A percentile compares a stretch with the other conserved stretches of the same genome.
These are phyloP conservation scores for Peromyscus eremicus DNA, from an alignment of 2,797 vertebrate species.

Conservation along the genomic window DNA sequence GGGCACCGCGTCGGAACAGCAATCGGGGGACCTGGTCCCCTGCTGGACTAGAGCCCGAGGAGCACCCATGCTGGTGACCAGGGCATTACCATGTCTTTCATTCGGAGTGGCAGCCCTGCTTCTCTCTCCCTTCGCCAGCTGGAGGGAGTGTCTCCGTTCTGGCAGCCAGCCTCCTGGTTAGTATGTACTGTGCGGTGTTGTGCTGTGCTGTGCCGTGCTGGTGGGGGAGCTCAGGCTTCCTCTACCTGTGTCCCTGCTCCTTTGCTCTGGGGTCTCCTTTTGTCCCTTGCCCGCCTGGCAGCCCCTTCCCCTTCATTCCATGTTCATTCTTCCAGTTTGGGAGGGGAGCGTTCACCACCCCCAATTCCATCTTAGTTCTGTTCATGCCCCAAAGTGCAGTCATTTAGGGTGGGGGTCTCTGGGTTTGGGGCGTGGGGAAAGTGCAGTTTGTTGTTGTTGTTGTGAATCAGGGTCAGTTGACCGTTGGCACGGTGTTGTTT, in stretches of 20 bases:
- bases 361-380: not conserved
- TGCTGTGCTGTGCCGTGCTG: not conserved
- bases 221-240: not conserved
- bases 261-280: not conserved
- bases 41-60: not conserved
- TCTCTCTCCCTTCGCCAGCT: not conserved
- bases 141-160: slow-evolving; percentile 30
- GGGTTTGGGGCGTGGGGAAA: slow-evolving; percentile 33
- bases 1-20: slow-evolving; percentile 6
- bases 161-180: slow-evolving; percentile 71
- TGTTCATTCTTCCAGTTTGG: not conserved
- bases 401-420: not conserved
- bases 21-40: not conserved
- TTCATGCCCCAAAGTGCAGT: not conserved
- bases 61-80: not conserved
- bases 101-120: not conserved
- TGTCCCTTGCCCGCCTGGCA: not conserved
- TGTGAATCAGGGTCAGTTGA: not conserved
- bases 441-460: not conserved
- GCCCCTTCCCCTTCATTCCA: not conserved
- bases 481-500: not conserved
- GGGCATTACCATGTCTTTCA: not conserved
- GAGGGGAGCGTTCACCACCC: too few relatives aligned
- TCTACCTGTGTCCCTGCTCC: not conserved
- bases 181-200: slow-evolving; percentile 61